Base-by-base conservation (phyloP, 2,797 vertebrate species). In the Argentina silus region DNA sequence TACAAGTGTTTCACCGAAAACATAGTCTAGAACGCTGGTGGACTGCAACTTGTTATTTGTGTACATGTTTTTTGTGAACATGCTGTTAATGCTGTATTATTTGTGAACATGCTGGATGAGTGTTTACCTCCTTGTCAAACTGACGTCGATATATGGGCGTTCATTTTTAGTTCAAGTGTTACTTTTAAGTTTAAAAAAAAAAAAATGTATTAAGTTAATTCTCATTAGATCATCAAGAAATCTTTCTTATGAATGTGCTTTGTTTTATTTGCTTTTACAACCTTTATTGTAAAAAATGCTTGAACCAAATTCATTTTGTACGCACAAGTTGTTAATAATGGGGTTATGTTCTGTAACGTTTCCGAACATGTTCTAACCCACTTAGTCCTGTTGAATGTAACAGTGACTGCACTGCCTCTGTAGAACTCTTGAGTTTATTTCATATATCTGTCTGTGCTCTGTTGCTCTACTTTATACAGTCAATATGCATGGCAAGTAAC, bases 321-420 rank as follows among this genome's bases (percentile, higher is more conserved):
- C 3, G 65, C 82, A 83, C 84, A 87, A 78, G 78, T 65, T 43
- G 42, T 55, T 27, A 17, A 68, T 48, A 59, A 36, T 19, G 42
- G 67, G n/a, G 53, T 80, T 15, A 55, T 43, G n/a, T n/a, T n/a
- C n/a, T n/a, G 7, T 65, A 21, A 42, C 19, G 9, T 61, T 1
- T 3, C 1, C 21, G 50, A 67, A 67, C 47, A 55, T 66, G 7
- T 78, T 19, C 8, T 43, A 27, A 66, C 17, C 63, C 14, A 27
- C 63, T 68, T 1, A 6, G 36, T 59, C 50, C 36, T 76, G 50
- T 45, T 80, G 6, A 69, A 60, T 68, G 55, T 80, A 6, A 19
- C 15, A 21, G 51, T 48, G 77, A 48, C 51, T 71, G 1, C n/a
- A 55, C 50, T 67, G n/a, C 42, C 36, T 23, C 14, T 70, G 12